Percentiles rank a stretch among this genome's conserved stretches.
phyloP scores from a whole-genome alignment of 2,797 vertebrate species.

The Vultur gryphus region DNA sequence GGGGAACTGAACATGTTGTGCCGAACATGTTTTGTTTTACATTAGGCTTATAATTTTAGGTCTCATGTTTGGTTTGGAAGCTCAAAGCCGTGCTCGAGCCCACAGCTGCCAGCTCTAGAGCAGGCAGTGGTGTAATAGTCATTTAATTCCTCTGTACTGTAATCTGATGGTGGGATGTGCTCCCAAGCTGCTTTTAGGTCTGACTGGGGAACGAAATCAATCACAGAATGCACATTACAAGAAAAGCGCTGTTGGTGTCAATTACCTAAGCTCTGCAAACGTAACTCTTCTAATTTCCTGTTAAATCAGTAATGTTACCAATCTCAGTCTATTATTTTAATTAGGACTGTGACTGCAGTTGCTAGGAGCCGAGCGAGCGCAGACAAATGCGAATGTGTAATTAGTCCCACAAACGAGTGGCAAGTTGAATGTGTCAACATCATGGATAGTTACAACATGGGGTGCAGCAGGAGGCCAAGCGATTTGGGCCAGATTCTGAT shows the following conservation, averaged over 20 bases:
- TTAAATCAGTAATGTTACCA: constrained; percentile 76
- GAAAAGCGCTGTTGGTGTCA: constrained; percentile 70
- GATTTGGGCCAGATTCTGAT: constrained; percentile 31
- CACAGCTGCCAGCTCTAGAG: constrained; percentile 24
- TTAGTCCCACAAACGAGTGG: constrained; percentile 66
- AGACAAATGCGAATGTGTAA: constrained; percentile 69
- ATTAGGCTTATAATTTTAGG: constrained; percentile 38
- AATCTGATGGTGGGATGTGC: constrained; percentile 65
- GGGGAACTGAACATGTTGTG: not conserved
- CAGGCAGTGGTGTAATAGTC: constrained; percentile 40
- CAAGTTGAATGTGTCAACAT: constrained; percentile 66
- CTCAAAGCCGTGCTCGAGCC: not conserved
- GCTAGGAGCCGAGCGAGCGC: constrained; percentile 57
- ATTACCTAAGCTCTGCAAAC: constrained; percentile 69
- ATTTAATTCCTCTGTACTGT: constrained; percentile 62
- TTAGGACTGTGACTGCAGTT: constrained; percentile 70
- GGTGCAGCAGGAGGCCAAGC: constrained; percentile 23
- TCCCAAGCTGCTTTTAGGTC: constrained; percentile 64
- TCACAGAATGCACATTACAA: constrained; percentile 64
- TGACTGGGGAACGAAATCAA: constrained; percentile 69
- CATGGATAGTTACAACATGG: constrained; percentile 2
- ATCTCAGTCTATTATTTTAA: constrained; percentile 74
- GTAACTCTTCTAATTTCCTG: constrained; percentile 73
- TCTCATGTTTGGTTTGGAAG: constrained; percentile 39
- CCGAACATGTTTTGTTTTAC: not conserved